phyloP scores from a whole-genome alignment of 2,797 vertebrate species.

The Myotis pilosus region DNA sequence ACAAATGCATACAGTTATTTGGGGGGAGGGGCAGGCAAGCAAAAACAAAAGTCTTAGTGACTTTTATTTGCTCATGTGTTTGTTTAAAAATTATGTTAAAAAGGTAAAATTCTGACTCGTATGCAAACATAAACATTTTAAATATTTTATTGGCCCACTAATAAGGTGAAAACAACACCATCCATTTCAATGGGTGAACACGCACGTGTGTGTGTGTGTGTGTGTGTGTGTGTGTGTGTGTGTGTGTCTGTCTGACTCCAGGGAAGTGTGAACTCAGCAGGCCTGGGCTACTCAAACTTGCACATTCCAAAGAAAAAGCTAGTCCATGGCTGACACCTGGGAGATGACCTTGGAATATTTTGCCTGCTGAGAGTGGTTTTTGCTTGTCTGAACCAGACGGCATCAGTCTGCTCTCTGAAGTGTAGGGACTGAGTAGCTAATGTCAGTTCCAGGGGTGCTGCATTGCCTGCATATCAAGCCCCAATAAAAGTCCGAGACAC shows the following conservation, averaged over 20 bases:
- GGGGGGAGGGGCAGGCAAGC: background rate
- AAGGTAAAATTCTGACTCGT: background rate
- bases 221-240: too few relatives aligned
- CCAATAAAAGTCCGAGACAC: too few relatives aligned
- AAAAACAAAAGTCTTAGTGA: background rate
- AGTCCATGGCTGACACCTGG: background rate
- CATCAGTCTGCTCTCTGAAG: background rate
- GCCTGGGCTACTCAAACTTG: background rate
- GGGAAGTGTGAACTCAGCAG: background rate
- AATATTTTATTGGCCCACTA: background rate
- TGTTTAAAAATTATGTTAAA: background rate
- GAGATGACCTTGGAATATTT: background rate
- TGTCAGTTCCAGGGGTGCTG: background rate
- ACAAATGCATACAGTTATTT: background rate
- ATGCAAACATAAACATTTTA: background rate
- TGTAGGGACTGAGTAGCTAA: background rate
- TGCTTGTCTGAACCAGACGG: background rate
- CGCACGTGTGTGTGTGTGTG: fast-evolving
- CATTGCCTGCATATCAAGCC: background rate
- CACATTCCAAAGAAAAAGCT: background rate
- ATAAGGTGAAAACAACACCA: background rate
- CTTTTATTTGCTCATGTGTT: background rate
- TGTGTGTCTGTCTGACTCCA: background rate
- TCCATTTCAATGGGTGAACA: background rate
- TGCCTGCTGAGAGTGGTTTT: background rate